Base-by-base conservation (phyloP, 2,888 invertebrate species). In the Apotomis turbidana region DNA sequence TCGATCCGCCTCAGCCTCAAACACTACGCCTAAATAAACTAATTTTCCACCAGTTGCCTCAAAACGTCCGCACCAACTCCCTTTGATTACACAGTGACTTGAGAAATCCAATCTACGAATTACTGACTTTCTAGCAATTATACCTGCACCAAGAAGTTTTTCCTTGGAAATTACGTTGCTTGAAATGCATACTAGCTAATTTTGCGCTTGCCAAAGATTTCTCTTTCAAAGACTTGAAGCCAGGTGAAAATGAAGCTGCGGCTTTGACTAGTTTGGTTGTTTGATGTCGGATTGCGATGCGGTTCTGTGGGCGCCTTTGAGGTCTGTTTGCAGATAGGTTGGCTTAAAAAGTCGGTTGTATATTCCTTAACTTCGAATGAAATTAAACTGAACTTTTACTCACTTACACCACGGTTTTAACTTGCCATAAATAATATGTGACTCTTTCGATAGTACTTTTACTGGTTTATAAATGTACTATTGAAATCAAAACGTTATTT, bases 71-170 rank as follows among this genome's bases (percentile, higher is more conserved):
- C 54, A 36, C 55, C 60, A 46, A 61, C 64, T 41, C 38, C 59
- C 54, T 64, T 15, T 58, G 58, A 55, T 68, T 66, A 67, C 60
- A 68, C 55, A 67, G 57, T 54, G 62, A 62, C 70, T 70, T 68
- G 75, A 78, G 79, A 81, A 81, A 81, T 74, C 73, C 73, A 76
- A 78, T 78, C 76, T 74, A 75, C 76, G 77, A 80, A 79, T 81
- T 75, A 77, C 68, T 75, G 75, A 70, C 81, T 82, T 83, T 83
- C 83, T 76, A 79, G 73, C 76, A 80, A 82, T 82, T 80, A 81
- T 79, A 78, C 73, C 78, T 74, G 72, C 76, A 76, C 75, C 74
- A 77, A 78, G 76, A 74, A 75, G 76, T 76, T 81, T 81, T 81
- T 79, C 79, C 76, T 71, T 77, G 76, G 76, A 79, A 83, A 81